These are phyloP conservation scores for Cancer borealis DNA, from an alignment of 2,888 invertebrate species.

Conservation along the genomic window DNA sequence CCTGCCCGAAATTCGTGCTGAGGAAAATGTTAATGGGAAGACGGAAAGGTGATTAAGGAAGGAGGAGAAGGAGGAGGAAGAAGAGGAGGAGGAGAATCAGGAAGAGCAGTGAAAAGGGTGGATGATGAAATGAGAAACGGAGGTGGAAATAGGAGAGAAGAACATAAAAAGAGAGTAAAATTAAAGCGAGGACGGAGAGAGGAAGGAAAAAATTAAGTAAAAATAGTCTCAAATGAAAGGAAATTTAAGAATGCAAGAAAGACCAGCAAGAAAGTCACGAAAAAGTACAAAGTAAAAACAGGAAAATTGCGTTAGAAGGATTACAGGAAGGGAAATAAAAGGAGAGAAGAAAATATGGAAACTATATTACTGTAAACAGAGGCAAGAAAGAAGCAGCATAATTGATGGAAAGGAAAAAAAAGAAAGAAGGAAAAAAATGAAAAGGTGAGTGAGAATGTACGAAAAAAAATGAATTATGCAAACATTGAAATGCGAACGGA, in stretches of 20 bases:
- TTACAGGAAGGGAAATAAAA: not conserved
- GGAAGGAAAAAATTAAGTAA: not conserved
- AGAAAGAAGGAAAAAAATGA: not conserved
- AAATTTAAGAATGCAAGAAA: not conserved
- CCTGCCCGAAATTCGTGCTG: constrained; percentile 33
- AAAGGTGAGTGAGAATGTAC: not conserved
- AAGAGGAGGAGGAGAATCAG: not conserved
- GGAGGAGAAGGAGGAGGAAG: not conserved
- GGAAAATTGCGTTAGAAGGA: not conserved
- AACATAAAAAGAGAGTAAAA: not conserved
- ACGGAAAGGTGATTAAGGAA: constrained; percentile 17
- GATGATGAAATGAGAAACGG: not conserved
- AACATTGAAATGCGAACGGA: not conserved
- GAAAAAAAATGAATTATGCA: not conserved
- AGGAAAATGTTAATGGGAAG: constrained; percentile 27
- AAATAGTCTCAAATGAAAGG: not conserved
- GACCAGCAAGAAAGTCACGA: not conserved
- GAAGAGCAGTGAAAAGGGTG: not conserved
- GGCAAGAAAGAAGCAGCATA: not conserved
- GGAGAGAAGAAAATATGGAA: not conserved
- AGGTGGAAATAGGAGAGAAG: not conserved
- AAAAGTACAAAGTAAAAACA: not conserved
- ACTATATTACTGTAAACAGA: not conserved
- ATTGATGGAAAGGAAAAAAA: not conserved
- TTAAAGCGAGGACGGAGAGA: not conserved